Base-by-base conservation (phyloP, 2,888 invertebrate genomes). In the Myathropa florea region DNA sequence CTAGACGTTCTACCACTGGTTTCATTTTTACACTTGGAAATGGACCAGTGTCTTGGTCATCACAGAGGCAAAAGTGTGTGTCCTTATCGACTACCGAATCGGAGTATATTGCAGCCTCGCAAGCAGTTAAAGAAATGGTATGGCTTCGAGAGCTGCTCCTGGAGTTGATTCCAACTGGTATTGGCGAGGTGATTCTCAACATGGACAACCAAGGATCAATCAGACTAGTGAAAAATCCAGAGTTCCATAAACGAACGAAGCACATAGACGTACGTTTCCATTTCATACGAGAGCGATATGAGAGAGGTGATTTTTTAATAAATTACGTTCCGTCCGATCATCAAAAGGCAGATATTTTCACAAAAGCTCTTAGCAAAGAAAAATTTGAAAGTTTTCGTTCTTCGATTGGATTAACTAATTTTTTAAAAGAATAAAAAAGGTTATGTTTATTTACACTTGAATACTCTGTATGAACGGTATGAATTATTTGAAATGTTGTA, bases 161-260 rank as follows among this genome's bases (percentile, higher is more conserved):
- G 2, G 70, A 76, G 14, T 18, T 76, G 21, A 9, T 61, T 10
- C 57, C 73, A 70, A 3, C 14, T 53, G 26, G 23, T 1, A 24
- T 23, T 39, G 57, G 39, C 7, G 59, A 10, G 12, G n/a, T 26
- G 30, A 30, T 21, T 3, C 59, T 77, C 18, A 71, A 71, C 12
- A 65, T 82, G 64, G 71, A 83, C 14, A 81, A 81, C 39, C 75
- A 75, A 28, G 71, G 72, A 21, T 71, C 82, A 23, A 77, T 88
- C 18, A 26, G 79, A 1, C n/a, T 85, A 2, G 33, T 86, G 1
- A 86, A 81, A 60, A 86, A 86, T 72, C 78, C 79, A 24, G 82
- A 84, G 14, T 82, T 76, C 21, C 87, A 88, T 63, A 80, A 88
- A 57, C 39, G 77, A 10, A 76, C 83, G 7, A 88, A 88, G 46